Base-by-base conservation (phyloP, 2,113 vertebrate species). In the Aepyceros melampus region DNA sequence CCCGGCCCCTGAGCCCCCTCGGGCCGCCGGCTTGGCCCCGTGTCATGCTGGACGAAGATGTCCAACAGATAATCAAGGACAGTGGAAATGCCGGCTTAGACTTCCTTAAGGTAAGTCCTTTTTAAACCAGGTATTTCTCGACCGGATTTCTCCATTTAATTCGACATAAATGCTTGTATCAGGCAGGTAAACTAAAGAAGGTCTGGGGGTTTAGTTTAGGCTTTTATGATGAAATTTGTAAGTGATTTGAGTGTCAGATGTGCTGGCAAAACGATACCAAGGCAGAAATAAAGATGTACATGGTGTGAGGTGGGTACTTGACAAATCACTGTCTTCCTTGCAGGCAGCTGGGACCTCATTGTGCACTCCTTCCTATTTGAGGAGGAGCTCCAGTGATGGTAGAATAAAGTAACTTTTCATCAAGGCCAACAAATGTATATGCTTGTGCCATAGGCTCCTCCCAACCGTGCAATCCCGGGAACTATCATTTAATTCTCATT, bases 101-200 rank as follows among this genome's bases (percentile, higher is more conserved):
- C 74, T 62, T 97, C 94, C 64, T 1, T 0, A 94, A 98, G 99
- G 99, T 99, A 98, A 98, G 98, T 91, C 45, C 55, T 6, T 94
- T 97, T 93, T 84, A 92, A 91, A 7, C 2, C 43, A 36, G 90
- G 9, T 51, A 0, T 27, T 49, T 88, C 89, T 47, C 0, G 1
- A 13, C 4, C 2, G 3, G 0, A 33, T 64, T 79, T 51, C 1
- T 9, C 16, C 64, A 40, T 79, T 60, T 47, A 79, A 88, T 33
- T 16, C 45, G 55, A 2, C 1, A 27, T 58, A 94, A 94, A 8
- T 29, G 15, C 58, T 64, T 2, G 86, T 23, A 17, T 82, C 87
- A 58, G 5, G 84, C 31, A 82, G 64, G 62, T 27, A 71, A 58
- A 88, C 83, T 55, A 31, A 67, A 67, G n/a, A 29, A 43, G 88